Base-by-base conservation (phyloP, 2,113 vertebrate species). In the Sinocyclocheilus rhinocerous region DNA sequence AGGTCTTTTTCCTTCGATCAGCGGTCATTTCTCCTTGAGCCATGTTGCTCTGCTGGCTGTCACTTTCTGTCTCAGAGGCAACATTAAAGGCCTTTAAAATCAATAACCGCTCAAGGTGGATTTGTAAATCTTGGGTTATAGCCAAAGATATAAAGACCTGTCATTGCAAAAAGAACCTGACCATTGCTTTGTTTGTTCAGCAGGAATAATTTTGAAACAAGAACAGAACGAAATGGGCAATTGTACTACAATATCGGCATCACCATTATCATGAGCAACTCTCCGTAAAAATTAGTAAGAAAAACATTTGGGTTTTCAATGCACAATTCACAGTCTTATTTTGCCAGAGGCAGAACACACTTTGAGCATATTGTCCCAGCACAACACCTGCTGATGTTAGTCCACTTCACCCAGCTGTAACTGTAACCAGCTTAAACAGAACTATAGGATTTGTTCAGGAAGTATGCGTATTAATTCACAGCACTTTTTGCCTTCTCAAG, bases 31-130 rank as follows among this genome's bases (percentile, higher is more conserved):
- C 69, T 84, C 50, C 69, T 36, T 52, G 13, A 57, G 67, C 67
- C 63, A 82, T 82, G 16, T 13, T 84, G 18, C 20, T 84, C 48
- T 84, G 33, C 52, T 59, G 50, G 29, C 63, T 84, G 82, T 57
- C 29, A 84, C 33, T 73, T 70, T 84, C 50, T 84, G 82, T 84
- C 20, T 84, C 33, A 4, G 10, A 81, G 81, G 52, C 52, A 84
- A 73, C 48, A 55, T 50, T 55, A 72, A 83, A 83, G 26, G 81
- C 26, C 82, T 84, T 73, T 39, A 57, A 83, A 83, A 83, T 83
- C 81, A 83, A 83, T 83, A 83, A 39, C 33, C 5, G 67, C 67
- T 83, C 29, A 72, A 24, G 81, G 67, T 83, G 48, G 50, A 83
- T 83, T 83, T 83, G 50, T 72, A 83, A 57, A 83, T 42, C 67